phyloP scores from a whole-genome alignment of 2,797 vertebrate genomes.

The Malacoraja senta region DNA sequence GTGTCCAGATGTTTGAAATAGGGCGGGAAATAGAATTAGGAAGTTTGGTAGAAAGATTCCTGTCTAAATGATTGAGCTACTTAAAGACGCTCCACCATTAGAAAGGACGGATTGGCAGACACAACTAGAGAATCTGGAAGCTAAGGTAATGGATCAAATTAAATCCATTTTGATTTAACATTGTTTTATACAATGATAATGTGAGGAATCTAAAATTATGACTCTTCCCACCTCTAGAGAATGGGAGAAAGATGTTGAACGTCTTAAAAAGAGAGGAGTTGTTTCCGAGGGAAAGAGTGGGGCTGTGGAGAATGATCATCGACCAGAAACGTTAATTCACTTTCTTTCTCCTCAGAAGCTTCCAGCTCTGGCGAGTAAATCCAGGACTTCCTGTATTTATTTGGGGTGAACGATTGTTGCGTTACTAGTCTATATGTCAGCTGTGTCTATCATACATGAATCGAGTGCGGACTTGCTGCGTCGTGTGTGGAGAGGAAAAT shows the following conservation, averaged over 20 bases:
- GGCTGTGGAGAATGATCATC: background rate
- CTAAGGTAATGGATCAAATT: background rate
- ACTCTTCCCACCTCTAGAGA: background rate
- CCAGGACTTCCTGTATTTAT: no score
- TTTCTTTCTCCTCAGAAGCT: no score
- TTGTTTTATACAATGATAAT: background rate
- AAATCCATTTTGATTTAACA: background rate
- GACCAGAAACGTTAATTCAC: no score
- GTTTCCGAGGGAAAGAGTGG: background rate
- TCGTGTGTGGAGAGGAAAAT: background rate
- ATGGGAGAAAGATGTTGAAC: background rate
- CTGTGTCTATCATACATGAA: background rate
- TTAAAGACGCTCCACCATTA: background rate
- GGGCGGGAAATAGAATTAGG: background rate
- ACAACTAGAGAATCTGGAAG: background rate
- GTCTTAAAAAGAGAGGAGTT: background rate
- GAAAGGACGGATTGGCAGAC: no score
- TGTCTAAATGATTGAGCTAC: background rate
- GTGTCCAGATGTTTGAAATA: background rate
- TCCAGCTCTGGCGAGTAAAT: no score
- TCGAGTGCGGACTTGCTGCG: background rate
- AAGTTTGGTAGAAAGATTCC: background rate
- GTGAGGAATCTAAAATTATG: background rate
- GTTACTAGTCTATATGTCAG: no score
- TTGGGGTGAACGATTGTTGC: background rate